phyloP scores from a whole-genome alignment of 2,113 vertebrate genomes.

The Leucopsar rothschildi region DNA sequence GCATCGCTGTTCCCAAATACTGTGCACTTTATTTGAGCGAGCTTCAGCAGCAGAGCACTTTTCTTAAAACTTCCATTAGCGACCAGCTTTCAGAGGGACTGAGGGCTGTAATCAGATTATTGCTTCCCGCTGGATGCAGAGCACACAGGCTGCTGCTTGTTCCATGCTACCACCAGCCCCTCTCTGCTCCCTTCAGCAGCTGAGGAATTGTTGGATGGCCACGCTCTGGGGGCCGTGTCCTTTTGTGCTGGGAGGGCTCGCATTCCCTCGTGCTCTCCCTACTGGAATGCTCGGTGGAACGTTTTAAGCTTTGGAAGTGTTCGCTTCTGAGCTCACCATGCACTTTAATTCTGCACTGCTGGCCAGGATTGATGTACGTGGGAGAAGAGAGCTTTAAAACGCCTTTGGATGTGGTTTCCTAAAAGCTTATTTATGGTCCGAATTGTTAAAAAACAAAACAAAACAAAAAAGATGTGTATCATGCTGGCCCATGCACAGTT shows the following conservation, averaged over 20 bases:
- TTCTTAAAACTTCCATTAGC: neutral
- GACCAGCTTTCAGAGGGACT: neutral
- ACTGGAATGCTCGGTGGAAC: neutral
- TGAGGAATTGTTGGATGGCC: neutral
- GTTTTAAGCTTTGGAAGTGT: neutral
- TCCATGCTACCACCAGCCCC: neutral
- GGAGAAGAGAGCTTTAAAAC: neutral
- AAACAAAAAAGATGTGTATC: accelerated
- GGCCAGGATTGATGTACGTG: neutral
- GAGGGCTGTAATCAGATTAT: neutral
- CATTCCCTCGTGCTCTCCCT: neutral
- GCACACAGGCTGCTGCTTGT: conserved; percentile 1
- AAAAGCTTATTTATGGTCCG: neutral
- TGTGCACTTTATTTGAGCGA: neutral
- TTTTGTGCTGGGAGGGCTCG: neutral
- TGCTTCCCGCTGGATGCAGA: neutral
- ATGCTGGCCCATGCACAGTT: neutral
- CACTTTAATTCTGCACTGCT: neutral
- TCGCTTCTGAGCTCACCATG: neutral
- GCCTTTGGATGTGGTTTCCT: neutral
- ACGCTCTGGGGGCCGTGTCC: neutral
- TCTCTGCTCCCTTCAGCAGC: neutral
- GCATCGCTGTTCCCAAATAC: neutral
- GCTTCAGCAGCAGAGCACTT: conserved; percentile 1
- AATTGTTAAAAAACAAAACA: neutral